These are phyloP conservation scores for Sebastes kiyomatsui DNA, from an alignment of 2,797 vertebrate genomes.

Conservation along the genomic window DNA sequence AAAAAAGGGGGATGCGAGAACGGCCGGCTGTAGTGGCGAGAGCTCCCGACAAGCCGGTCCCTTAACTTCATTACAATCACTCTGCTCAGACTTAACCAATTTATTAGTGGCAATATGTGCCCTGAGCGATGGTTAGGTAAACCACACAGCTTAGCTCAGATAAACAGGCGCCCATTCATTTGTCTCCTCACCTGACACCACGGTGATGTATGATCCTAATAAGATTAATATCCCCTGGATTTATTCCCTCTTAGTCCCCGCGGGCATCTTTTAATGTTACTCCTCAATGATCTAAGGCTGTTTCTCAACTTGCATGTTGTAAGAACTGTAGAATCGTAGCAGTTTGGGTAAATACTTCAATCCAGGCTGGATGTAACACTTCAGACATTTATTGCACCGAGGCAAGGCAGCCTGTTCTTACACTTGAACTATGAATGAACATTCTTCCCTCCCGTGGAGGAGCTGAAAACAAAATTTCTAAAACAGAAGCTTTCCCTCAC, in stretches of 20 bases:
- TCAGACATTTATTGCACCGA: slow-evolving; percentile 30
- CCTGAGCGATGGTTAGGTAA: slow-evolving; percentile 89
- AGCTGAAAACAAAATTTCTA: slow-evolving; percentile 47
- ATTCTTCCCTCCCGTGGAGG: slow-evolving; percentile 38
- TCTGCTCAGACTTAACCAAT: slow-evolving; percentile 90
- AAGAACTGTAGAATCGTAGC: slow-evolving; percentile 27
- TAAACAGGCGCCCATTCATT: slow-evolving; percentile 97
- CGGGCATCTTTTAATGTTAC: slow-evolving; percentile 73
- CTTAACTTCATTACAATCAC: slow-evolving; percentile 93
- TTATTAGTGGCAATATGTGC: slow-evolving; percentile 91
- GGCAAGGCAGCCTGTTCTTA: slow-evolving; percentile 45
- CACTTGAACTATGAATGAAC: slow-evolving; percentile 63
- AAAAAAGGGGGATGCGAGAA: slow-evolving; percentile 83
- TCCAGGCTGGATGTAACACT: slow-evolving; percentile 17
- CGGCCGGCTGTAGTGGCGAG: slow-evolving; percentile 70
- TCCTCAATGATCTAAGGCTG: slow-evolving; percentile 57
- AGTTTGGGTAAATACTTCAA: slow-evolving; percentile 35
- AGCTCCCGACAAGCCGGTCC: slow-evolving; percentile 80
- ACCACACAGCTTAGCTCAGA: slow-evolving; percentile 93
- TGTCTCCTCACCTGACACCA: slow-evolving; percentile 95
- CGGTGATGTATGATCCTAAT: slow-evolving; percentile 96
- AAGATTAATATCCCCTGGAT: slow-evolving; percentile 90
- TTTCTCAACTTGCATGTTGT: slow-evolving; percentile 40
- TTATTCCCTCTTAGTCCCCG: slow-evolving; percentile 75
- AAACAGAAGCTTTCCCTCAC: slow-evolving; percentile 53